phyloP scores from a whole-genome alignment of 2,888 invertebrate species.

The Lasioglossum malachurum region DNA sequence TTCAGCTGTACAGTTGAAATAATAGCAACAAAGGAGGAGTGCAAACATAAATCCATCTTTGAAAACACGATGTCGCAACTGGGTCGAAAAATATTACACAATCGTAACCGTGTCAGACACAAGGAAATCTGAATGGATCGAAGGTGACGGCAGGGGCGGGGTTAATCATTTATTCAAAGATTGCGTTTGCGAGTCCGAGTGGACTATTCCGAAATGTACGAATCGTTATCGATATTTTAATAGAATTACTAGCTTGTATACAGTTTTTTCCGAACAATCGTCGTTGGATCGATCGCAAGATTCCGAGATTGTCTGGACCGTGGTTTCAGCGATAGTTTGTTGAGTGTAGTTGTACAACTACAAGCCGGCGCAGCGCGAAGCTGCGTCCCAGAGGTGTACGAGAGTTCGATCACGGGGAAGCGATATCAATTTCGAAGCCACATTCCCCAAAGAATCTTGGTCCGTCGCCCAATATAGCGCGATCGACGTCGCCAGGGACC shows the following conservation, averaged over 20 bases:
- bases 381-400: not conserved
- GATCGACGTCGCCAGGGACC: not conserved
- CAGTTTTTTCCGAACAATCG: not conserved
- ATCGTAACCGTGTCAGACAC: not conserved
- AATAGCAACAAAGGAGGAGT: not conserved
- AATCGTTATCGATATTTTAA: not conserved
- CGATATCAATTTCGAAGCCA: not conserved
- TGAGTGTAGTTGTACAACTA: not conserved
- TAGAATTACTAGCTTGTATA: not conserved
- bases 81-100: not conserved
- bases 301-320: not conserved
- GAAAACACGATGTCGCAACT: not conserved
- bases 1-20: not conserved
- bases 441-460: not conserved
- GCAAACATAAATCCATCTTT: not conserved
- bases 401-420: not conserved
- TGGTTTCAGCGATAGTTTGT: not conserved
- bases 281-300: not conserved
- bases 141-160: too few relatives aligned
- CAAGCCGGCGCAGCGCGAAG: too few relatives aligned
- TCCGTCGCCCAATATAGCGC: not conserved
- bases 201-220: not conserved
- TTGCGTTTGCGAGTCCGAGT: not conserved
- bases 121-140: not conserved
- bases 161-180: not conserved